phyloP scores from a whole-genome alignment of 2,888 invertebrate genomes.

The Andrena bicolor region DNA sequence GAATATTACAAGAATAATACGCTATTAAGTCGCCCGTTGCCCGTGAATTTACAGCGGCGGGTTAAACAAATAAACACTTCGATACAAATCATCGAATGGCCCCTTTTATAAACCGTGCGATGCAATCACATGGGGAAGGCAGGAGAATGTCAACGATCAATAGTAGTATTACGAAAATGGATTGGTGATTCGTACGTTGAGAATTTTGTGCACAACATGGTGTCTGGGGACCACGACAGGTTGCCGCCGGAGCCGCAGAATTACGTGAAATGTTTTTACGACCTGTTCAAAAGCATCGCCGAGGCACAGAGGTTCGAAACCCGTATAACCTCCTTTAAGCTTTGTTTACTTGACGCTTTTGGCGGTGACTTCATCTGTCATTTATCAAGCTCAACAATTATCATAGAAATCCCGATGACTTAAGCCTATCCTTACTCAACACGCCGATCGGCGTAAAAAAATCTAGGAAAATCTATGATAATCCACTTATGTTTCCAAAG shows the following conservation, averaged over 20 bases:
- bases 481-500: conserved; percentile 25
- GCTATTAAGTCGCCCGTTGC: conserved; percentile 9
- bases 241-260: conserved; percentile 85
- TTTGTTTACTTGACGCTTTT: conserved; percentile 79
- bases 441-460: not conserved
- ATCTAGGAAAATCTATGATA: not conserved
- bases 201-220: conserved; percentile 78
- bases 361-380: conserved; percentile 64
- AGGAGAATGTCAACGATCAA: conserved; percentile 80
- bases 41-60: conserved; percentile 33
- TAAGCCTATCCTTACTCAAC: conserved; percentile 1
- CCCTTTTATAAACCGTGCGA: conserved; percentile 50
- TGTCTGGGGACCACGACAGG: conserved; percentile 80
- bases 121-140: conserved; percentile 72
- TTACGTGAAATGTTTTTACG: conserved; percentile 85
- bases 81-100: conserved; percentile 45
- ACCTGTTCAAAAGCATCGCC: conserved; percentile 84
- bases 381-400: conserved; percentile 39
- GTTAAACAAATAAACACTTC: conserved; percentile 22
- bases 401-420: conserved; percentile 16
- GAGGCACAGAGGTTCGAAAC: conserved; percentile 84
- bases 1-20: conserved; percentile 51
- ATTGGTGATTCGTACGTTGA: conserved; percentile 77
- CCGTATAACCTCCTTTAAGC: conserved; percentile 78
- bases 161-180: conserved; percentile 84